phyloP scores from a whole-genome alignment of 2,888 invertebrate genomes.

The Gymnosoma rotundatum region DNA sequence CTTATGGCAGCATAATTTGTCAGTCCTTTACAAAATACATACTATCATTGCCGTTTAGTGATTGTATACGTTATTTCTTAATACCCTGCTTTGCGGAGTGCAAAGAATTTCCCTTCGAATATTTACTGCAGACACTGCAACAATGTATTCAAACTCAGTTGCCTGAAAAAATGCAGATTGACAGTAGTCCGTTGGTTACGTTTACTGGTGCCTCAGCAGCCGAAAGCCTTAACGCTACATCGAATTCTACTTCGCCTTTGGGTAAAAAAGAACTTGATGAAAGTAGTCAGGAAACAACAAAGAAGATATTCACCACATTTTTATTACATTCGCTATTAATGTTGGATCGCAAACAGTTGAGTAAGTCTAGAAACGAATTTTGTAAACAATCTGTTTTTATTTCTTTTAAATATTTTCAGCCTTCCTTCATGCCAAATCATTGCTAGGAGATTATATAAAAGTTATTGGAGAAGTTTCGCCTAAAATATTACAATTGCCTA shows the following conservation, averaged over 20 bases:
- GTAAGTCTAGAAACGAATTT: conserved; percentile 66
- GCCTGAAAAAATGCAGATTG: conserved; percentile 72
- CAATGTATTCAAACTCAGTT: conserved; percentile 69
- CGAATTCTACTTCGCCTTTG: conserved; percentile 3
- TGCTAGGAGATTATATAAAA: conserved; percentile 79
- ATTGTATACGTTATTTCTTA: conserved; percentile 87
- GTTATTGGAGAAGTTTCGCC: conserved; percentile 80
- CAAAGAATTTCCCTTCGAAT: conserved; percentile 83
- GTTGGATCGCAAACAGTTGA: conserved; percentile 79
- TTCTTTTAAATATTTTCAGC: conserved; percentile 69
- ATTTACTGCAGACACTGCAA: conserved; percentile 83
- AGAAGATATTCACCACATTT: conserved; percentile 76
- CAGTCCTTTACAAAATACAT: conserved; percentile 86
- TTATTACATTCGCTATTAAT: conserved; percentile 80
- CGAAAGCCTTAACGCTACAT: conserved; percentile 24
- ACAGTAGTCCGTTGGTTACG: conserved; percentile 58
- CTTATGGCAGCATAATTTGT: conserved; percentile 75
- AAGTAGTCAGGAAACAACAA: conserved; percentile 27
- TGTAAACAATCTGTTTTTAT: neutral
- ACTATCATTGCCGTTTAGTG: conserved; percentile 86
- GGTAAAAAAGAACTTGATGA: conserved; percentile 3
- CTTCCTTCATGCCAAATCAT: conserved; percentile 73
- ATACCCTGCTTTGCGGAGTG: conserved; percentile 86
- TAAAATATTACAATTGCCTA: conserved; percentile 80
- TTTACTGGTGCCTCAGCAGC: conserved; percentile 59